A percentile compares a stretch with the other conserved stretches of the same genome.
phyloP scores from a whole-genome alignment of 2,113 vertebrate species.

The Zosterops lateralis region DNA sequence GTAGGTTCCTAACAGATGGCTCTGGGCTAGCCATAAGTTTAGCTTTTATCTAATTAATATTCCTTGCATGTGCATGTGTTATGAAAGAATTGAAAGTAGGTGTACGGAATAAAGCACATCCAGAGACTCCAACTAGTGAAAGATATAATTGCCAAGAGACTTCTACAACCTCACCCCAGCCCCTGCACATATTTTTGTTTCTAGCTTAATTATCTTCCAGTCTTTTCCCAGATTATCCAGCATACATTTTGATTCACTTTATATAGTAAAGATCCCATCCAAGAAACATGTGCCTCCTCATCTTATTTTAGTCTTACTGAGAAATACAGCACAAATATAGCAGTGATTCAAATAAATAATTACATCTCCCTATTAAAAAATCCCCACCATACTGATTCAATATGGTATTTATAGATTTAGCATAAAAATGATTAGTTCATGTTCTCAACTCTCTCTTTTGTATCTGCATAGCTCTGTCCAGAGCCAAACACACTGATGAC shows the following conservation, averaged over 20 bases:
- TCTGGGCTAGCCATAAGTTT: background rate
- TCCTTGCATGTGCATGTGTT: background rate
- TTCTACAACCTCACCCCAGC: background rate
- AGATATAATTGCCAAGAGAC: background rate
- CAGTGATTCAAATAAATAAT: background rate
- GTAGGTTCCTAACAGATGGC: constrained; percentile 14
- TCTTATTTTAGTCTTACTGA: background rate
- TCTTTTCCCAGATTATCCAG: background rate
- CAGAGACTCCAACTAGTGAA: background rate
- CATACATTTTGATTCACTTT: background rate
- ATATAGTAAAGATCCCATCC: background rate
- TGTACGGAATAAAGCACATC: background rate
- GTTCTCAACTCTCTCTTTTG: background rate
- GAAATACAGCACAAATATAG: background rate
- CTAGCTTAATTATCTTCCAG: background rate
- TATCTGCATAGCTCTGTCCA: background rate
- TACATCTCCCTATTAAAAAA: background rate
- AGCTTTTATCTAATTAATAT: constrained; percentile 40
- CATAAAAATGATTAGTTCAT: background rate
- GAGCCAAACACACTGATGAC: background rate
- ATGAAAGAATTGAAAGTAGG: constrained; percentile 4
- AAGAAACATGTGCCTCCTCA: background rate
- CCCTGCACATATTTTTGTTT: background rate
- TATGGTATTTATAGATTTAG: background rate
- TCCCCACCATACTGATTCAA: background rate